These are phyloP conservation scores for Lepidurus arcticus DNA, from an alignment of 1,140 invertebrate genomes.

Conservation along the genomic window DNA sequence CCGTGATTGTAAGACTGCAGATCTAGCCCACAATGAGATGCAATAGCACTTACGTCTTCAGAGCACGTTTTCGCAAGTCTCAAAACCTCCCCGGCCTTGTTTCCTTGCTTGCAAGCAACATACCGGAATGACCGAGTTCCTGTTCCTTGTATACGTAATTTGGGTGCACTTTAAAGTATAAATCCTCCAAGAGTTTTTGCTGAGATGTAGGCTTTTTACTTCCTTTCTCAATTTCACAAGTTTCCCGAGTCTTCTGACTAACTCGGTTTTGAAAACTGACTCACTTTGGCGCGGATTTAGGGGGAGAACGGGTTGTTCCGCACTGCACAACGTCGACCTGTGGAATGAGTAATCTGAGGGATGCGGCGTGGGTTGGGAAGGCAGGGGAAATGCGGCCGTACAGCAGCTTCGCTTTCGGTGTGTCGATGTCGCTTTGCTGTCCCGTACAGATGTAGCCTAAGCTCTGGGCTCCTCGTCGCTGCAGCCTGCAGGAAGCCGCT, in stretches of 20 bases:
- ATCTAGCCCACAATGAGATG: neutral
- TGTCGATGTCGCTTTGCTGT: neutral
- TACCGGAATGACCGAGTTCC: too few relatives aligned
- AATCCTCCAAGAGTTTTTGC: too few relatives aligned
- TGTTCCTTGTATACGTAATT: too few relatives aligned
- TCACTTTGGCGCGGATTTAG: neutral
- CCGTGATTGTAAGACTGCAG: neutral
- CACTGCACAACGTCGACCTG: conserved; percentile 17
- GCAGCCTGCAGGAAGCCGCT: too few relatives aligned
- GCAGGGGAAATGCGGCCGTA: neutral
- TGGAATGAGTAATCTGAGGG: conserved; percentile 3
- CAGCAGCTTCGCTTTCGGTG: neutral
- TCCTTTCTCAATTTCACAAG: too few relatives aligned
- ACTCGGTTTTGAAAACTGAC: neutral
- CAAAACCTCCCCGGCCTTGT: neutral
- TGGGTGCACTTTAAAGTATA: too few relatives aligned
- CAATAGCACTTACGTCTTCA: neutral
- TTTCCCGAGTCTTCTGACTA: too few relatives aligned
- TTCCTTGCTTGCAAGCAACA: neutral
- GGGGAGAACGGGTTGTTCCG: neutral
- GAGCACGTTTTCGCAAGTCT: neutral
- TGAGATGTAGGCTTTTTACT: too few relatives aligned
- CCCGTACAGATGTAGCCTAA: too few relatives aligned
- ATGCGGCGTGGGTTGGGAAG: neutral
- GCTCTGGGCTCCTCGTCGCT: too few relatives aligned